A percentile compares a stretch with the other conserved stretches of the same genome.
Evolutionary conservation across 2,888 invertebrate species (phyloP).

Genomic region (Tubulanus polymorphus): DNA sequence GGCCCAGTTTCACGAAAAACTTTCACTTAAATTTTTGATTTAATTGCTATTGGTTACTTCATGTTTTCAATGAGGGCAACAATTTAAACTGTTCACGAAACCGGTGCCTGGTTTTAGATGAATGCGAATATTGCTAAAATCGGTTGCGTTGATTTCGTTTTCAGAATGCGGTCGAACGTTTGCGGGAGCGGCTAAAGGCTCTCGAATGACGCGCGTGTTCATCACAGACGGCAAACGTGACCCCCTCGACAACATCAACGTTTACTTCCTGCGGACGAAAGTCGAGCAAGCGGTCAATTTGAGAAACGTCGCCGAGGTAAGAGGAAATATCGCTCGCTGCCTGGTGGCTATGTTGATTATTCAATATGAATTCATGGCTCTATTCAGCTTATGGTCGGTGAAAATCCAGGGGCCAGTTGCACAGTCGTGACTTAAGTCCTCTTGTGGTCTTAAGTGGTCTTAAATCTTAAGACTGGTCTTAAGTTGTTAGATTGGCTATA

Average conservation of each 20-base stretch:
- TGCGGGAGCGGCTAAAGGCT: conserved; percentile 30
- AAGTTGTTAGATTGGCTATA: too few relatives aligned
- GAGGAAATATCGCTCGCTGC: too few relatives aligned
- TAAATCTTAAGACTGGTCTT: too few relatives aligned
- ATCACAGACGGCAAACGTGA: conserved; percentile 63
- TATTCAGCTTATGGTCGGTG: too few relatives aligned
- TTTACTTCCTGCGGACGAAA: conserved; percentile 67
- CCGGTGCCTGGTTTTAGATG: background rate
- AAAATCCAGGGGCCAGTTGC: too few relatives aligned
- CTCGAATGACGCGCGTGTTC: conserved; percentile 47
- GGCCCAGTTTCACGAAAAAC: background rate
- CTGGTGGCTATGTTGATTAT: too few relatives aligned
- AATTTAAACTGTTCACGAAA: too few relatives aligned
- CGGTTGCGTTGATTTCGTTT: conserved; percentile 1
- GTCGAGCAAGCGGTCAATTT: conserved; percentile 61
- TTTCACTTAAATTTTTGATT: background rate
- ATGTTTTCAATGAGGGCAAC: too few relatives aligned
- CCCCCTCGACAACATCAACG: conserved; percentile 62
- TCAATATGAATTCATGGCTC: too few relatives aligned
- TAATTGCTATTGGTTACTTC: too few relatives aligned
- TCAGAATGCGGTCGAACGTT: conserved; percentile 40
- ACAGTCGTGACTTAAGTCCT: too few relatives aligned
- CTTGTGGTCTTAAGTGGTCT: too few relatives aligned
- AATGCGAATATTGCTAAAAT: background rate
- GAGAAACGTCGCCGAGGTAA: conserved; percentile 64